These are phyloP conservation scores for Andrena camellia DNA, from an alignment of 2,888 invertebrate species.

Conservation along the genomic window DNA sequence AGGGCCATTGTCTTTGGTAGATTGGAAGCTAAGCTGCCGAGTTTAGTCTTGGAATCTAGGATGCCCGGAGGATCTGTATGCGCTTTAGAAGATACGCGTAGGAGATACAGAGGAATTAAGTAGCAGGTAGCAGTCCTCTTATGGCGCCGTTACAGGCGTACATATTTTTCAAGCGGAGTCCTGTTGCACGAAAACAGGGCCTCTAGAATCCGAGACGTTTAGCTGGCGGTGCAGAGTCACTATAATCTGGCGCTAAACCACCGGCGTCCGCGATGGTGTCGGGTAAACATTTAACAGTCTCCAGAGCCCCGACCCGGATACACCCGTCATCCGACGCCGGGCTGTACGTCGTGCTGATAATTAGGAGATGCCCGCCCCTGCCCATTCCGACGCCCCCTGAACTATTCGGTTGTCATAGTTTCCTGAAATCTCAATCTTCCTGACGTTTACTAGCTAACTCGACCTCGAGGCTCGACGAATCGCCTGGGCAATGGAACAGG, in stretches of 20 bases:
- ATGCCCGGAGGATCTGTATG: background rate
- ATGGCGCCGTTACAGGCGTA: conserved; percentile 20
- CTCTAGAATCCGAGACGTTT: conserved; percentile 48
- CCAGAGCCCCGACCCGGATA: conserved; percentile 76
- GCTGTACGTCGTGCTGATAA: conserved; percentile 73
- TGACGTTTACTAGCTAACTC: conserved; percentile 50
- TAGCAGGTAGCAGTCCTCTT: background rate
- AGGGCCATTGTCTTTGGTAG: conserved; percentile 13
- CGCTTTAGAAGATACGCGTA: background rate
- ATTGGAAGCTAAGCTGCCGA: background rate
- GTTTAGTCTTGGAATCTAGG: background rate
- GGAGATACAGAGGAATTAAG: background rate
- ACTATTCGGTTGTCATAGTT: conserved; percentile 71
- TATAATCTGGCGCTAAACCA: conserved; percentile 67
- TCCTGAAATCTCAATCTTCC: conserved; percentile 42
- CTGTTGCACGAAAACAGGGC: conserved; percentile 68
- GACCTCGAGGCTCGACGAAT: conserved; percentile 3
- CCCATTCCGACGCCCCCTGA: conserved; percentile 57
- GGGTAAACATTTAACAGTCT: conserved; percentile 73
- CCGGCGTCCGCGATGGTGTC: conserved; percentile 60
- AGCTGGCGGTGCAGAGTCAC: conserved; percentile 34
- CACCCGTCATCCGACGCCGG: conserved; percentile 74
- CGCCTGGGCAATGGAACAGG: background rate
- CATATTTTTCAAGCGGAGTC: conserved; percentile 26
- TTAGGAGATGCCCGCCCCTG: conserved; percentile 75